Evolutionary conservation across 2,888 invertebrate species (phyloP), one percentile per base, ranked within the genome.

Genomic region (Drosophila neotestacea): DNA sequence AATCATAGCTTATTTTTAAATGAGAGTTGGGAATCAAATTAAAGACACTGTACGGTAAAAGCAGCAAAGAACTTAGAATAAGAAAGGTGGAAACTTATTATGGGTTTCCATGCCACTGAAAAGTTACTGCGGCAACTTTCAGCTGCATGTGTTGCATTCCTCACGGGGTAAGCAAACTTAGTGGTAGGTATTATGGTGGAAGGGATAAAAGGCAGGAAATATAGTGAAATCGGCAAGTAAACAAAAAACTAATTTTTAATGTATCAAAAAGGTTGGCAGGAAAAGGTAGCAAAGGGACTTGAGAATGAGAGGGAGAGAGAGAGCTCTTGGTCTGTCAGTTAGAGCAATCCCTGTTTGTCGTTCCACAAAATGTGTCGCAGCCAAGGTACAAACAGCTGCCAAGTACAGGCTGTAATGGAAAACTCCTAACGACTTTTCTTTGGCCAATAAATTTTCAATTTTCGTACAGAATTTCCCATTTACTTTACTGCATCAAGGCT

Each of bases 131-230:
- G 54, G 71, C 61, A 81, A 76, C 79, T 85, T 76, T 76, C 74
- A 65, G 83, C 51, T 79, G 81, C 81, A 81, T 85, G 83, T 85
- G 81, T 71, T 71, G 86, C 83, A 71, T 66, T 61, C 66, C 54
- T 54, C 63, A 51, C 47, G 27, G 36, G 69, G 59, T 41, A 46
- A 47, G 44, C 36, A 10, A 34, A 34, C 38, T 38, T 38, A 51
- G 13, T n/a, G 38, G 9, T 36, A 16, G 34, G n/a, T 6, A 2
- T 27, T 4, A 22, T 13, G 11, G 27, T 44, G 27, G 27, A 0
- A 16, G 4, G 34, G 3, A 34, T 1, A 34, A 34, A 27, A 27
- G 10, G 41, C 11, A n/a, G 10, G 4, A 38, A 38, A 27, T 44
- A 44, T 36, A 44, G 27, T 56, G 72, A 59, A 58, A 72, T 59